Evolutionary conservation across 2,113 vertebrate species (phyloP).

Genomic region (Alectura lathami): DNA sequence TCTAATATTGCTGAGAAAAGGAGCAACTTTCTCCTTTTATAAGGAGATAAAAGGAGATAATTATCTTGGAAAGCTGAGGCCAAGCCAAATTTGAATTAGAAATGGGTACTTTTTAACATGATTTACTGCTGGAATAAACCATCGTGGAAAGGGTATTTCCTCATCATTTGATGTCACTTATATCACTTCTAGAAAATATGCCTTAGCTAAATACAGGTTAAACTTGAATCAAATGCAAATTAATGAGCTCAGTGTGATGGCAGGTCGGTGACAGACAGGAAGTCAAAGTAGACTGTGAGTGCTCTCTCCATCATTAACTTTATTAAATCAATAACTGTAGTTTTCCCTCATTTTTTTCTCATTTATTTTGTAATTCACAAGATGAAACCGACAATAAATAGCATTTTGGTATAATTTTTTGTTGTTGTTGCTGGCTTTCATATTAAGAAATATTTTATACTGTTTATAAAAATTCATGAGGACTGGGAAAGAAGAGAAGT

Average conservation of each 20-base stretch:
- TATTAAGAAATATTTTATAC: neutral
- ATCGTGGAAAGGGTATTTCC: neutral
- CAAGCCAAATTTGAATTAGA: neutral
- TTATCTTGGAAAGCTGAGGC: neutral
- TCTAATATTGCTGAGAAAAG: neutral
- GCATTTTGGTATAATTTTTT: neutral
- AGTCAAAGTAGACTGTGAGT: neutral
- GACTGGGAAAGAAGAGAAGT: neutral
- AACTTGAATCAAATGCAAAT: neutral
- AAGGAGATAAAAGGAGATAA: neutral
- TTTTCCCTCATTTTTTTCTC: neutral
- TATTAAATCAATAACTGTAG: neutral
- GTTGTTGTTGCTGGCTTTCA: neutral
- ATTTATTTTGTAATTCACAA: neutral
- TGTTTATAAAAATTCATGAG: neutral
- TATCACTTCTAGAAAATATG: neutral
- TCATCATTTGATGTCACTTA: neutral
- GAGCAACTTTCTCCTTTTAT: neutral
- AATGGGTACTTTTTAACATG: neutral
- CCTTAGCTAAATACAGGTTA: neutral
- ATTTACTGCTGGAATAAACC: neutral
- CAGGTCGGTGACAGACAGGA: neutral
- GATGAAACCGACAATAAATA: neutral
- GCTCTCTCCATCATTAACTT: neutral
- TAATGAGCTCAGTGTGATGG: neutral